Evolutionary conservation across 2,113 vertebrate species (phyloP), one percentile per base, ranked within the genome.

Genomic region (Gila orcuttii): DNA sequence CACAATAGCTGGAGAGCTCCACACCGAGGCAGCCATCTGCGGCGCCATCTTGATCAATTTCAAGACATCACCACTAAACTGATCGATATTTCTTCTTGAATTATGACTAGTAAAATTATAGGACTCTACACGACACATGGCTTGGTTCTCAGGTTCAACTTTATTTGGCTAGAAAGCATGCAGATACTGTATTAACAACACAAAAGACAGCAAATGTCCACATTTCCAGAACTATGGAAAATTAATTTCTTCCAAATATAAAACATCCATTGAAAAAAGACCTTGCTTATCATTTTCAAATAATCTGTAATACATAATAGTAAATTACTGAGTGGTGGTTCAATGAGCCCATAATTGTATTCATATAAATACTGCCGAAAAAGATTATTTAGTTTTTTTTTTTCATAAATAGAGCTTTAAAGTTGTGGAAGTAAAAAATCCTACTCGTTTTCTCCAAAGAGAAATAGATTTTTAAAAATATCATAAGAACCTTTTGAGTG

Each of bases 141-240:
- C 13, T 66, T 47, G 31, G 21, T 76, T 78, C 11, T 47, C 45
- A 82, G 23, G 36, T 11, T 25, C 3, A 23, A 25, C n/a, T 88
- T 88, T 88, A 88, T 85, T 87, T 78, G 36, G 21, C 60, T 78
- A 69, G 59, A 60, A 45, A 21, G 47, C 87, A 77, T 78, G 50
- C 87, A 85, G 59, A 69, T 15, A 17, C 50, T 78, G n/a, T 42
- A 47, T 28, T 0, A 80, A 25, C 69, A 39, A 84, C 71, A 79
- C 39, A 84, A 80, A 66, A 55, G 23, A 75, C 66, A 87, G 3
- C 68, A 31, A 84, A 36, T 42, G 28, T 28, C 73, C n/a, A 64
- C 39, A 4, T 73, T 31, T 31, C 31, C 73, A 66, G 59, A 52
- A 47, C 13, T 21, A 59, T 17, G 13, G 3, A 10, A 3, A 50